Evolutionary conservation across 1,140 invertebrate genomes (phyloP).

Genomic region (Steinernema feltiae): DNA sequence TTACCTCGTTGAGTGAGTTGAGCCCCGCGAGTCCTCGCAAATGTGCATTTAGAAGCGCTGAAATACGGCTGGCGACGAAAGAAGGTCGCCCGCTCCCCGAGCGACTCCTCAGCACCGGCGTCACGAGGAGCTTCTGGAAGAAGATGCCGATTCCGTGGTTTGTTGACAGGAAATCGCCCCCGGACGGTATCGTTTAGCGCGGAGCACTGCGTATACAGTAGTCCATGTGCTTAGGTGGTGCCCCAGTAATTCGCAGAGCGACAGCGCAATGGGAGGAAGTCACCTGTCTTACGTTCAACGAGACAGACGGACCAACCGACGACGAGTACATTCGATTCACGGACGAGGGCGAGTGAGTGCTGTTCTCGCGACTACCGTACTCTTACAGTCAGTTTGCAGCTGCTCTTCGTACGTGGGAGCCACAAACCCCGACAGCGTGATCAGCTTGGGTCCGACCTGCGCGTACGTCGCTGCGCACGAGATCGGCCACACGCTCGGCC

Average conservation of each 20-base stretch:
- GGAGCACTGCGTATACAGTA: background rate
- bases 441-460: background rate
- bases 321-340: background rate
- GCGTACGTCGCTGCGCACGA: no score
- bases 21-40: background rate
- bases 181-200: background rate
- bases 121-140: background rate
- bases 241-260: background rate
- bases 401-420: background rate
- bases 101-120: background rate
- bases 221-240: background rate
- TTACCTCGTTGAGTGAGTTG: background rate
- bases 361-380: no score
- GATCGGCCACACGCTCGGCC: no score
- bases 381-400: background rate
- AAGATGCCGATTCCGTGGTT: background rate
- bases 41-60: background rate
- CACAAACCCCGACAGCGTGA: background rate
- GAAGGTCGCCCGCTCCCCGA: background rate
- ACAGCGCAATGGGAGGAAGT: background rate
- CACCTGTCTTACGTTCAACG: background rate
- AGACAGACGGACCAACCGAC: background rate
- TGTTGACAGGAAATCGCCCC: background rate
- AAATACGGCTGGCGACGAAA: background rate
- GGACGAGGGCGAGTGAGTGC: no score